These are phyloP conservation scores for Enteromius treurensis DNA, from an alignment of 2,797 vertebrate species.

Conservation along the genomic window DNA sequence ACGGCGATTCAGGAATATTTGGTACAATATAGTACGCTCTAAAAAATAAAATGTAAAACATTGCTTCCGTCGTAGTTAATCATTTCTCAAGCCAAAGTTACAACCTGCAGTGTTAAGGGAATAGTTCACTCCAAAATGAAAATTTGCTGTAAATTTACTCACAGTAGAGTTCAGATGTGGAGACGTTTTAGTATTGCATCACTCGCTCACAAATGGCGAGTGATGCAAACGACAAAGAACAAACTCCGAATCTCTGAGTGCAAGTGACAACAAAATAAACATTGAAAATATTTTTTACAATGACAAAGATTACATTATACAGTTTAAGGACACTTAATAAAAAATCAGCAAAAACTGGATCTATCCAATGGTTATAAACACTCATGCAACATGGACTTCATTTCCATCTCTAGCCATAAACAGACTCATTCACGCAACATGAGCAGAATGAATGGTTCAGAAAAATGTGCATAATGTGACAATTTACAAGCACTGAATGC, in stretches of 20 bases:
- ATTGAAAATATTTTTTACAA: neutral
- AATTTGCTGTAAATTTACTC: neutral
- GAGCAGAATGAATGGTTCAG: neutral
- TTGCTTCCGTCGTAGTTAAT: neutral
- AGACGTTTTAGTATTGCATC: neutral
- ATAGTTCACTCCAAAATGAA: neutral
- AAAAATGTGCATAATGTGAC: neutral
- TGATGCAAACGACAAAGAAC: neutral
- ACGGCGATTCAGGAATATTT: slow-evolving; percentile 33
- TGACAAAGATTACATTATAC: neutral
- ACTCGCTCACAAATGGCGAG: neutral
- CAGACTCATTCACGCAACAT: neutral
- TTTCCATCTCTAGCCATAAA: neutral
- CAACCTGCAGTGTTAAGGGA: neutral
- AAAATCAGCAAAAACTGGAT: neutral
- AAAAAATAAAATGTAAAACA: neutral
- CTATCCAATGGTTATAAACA: no score
- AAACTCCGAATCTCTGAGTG: neutral
- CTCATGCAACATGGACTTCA: neutral
- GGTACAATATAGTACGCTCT: neutral
- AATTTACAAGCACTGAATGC: neutral
- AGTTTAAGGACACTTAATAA: neutral
- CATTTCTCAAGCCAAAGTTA: neutral
- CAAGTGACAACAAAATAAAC: neutral
- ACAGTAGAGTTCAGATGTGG: neutral